Conservation (phyloP, 2,113 vertebrate species). For the Geococcyx californianus region DNA sequence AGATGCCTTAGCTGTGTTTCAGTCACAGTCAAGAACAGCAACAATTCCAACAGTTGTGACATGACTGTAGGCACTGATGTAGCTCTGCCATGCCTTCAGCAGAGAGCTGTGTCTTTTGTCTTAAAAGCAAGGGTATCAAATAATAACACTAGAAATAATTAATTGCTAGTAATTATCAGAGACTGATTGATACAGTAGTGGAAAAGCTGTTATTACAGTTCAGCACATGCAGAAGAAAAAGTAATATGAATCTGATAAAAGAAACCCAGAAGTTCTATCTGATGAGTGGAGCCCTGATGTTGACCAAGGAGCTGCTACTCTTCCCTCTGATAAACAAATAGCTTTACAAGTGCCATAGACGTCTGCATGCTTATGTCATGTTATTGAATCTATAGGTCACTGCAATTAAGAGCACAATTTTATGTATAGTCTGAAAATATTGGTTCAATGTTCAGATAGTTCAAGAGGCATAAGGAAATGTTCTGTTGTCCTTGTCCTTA, state of each 20-base stretch:
- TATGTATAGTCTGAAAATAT: not conserved
- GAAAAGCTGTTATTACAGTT: not conserved
- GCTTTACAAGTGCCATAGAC: not conserved
- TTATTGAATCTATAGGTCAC: not conserved
- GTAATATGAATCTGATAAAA: constrained; percentile 74
- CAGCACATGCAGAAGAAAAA: constrained; percentile 76
- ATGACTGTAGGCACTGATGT: not conserved
- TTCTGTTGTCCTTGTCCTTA: not conserved
- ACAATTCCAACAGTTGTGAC: not conserved
- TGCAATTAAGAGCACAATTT: not conserved
- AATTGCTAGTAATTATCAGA: not conserved
- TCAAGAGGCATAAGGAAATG: not conserved
- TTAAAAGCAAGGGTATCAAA: not conserved
- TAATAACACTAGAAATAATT: not conserved
- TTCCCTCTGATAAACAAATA: constrained; percentile 67
- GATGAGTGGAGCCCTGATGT: constrained; percentile 72
- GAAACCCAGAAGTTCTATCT: constrained; percentile 78
- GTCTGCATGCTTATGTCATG: not conserved
- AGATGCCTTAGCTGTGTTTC: not conserved
- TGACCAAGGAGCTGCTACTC: constrained; percentile 76
- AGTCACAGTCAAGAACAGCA: not conserved
- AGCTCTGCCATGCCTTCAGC: not conserved
- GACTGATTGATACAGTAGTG: not conserved
- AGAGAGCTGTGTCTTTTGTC: not conserved
- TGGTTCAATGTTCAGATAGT: not conserved